Evolutionary conservation across 2,888 invertebrate species (phyloP).

Genomic region (Aleiodes alternator): DNA sequence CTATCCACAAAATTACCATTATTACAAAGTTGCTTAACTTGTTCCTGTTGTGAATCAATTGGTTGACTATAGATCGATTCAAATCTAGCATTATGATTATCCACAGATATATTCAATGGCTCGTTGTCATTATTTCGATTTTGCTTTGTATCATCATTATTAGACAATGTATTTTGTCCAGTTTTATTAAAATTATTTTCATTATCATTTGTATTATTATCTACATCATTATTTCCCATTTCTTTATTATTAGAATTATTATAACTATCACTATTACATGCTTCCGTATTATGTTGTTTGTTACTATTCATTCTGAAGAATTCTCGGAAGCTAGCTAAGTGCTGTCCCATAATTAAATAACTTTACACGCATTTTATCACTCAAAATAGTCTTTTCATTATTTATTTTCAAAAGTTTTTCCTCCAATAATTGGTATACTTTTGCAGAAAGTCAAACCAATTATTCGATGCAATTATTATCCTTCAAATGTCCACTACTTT

Average conservation of each 20-base stretch:
- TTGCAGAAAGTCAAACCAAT: not conserved
- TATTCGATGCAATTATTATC: not conserved
- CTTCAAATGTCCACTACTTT: not conserved
- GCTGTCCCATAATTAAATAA: conserved; percentile 74
- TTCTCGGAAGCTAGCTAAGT: conserved; percentile 74
- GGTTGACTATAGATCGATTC: conserved; percentile 73
- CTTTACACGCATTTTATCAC: conserved; percentile 69
- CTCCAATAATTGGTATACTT: not conserved
- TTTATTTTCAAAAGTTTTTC: not conserved
- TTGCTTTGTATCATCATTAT: conserved; percentile 63
- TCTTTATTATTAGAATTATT: conserved; percentile 53
- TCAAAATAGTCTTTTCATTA: conserved; percentile 21
- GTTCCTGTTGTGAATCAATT: conserved; percentile 66
- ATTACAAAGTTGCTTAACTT: conserved; percentile 64
- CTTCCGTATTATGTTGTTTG: conserved; percentile 54
- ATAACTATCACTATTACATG: conserved; percentile 20
- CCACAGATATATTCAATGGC: conserved; percentile 66
- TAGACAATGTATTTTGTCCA: conserved; percentile 60
- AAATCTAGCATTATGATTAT: conserved; percentile 73
- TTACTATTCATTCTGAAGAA: conserved; percentile 71
- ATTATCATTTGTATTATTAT: conserved; percentile 56
- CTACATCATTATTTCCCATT: conserved; percentile 62
- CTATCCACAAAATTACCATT: conserved; percentile 68
- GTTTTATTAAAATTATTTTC: conserved; percentile 69
- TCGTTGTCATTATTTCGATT: conserved; percentile 69